These are phyloP conservation scores for Drosophila hydei DNA, from an alignment of 1,140 invertebrate genomes.

Conservation along the genomic window DNA sequence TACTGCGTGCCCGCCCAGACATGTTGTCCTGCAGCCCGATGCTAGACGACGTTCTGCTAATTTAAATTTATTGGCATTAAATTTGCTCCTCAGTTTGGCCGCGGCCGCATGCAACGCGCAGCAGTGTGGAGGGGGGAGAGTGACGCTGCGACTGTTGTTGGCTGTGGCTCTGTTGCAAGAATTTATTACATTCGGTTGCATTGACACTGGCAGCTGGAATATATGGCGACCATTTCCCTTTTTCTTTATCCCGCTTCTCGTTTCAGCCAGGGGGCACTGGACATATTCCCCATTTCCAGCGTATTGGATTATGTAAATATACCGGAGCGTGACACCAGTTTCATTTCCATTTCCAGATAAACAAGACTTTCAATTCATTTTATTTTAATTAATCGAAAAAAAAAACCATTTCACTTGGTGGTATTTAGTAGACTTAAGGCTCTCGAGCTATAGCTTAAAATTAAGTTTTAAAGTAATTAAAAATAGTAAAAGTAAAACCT, in stretches of 20 bases:
- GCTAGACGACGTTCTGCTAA: constrained; percentile 61
- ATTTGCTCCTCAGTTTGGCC: constrained; percentile 61
- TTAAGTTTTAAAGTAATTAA: no score
- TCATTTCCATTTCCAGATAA: constrained; percentile 3
- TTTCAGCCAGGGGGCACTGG: background rate
- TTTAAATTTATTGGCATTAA: constrained; percentile 80
- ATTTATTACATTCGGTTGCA: constrained; percentile 73
- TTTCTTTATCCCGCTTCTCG: constrained; percentile 18
- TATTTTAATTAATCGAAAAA: constrained; percentile 1
- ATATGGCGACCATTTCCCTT: constrained; percentile 47
- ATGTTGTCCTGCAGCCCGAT: constrained; percentile 34
- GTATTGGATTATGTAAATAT: constrained; percentile 9
- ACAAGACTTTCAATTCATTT: background rate
- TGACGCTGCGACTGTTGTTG: constrained; percentile 19
- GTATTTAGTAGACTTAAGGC: no score
- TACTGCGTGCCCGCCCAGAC: constrained; percentile 38
- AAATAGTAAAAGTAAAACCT: no score
- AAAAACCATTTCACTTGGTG: no score
- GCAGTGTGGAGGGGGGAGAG: background rate
- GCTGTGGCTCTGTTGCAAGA: constrained; percentile 28
- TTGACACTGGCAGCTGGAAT: constrained; percentile 69
- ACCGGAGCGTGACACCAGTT: background rate
- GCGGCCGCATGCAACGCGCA: constrained; percentile 27
- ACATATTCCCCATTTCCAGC: background rate
- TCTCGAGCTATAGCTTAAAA: no score